Evolutionary conservation across 1,140 invertebrate genomes (phyloP).

Genomic region (Drosophila leontia): DNA sequence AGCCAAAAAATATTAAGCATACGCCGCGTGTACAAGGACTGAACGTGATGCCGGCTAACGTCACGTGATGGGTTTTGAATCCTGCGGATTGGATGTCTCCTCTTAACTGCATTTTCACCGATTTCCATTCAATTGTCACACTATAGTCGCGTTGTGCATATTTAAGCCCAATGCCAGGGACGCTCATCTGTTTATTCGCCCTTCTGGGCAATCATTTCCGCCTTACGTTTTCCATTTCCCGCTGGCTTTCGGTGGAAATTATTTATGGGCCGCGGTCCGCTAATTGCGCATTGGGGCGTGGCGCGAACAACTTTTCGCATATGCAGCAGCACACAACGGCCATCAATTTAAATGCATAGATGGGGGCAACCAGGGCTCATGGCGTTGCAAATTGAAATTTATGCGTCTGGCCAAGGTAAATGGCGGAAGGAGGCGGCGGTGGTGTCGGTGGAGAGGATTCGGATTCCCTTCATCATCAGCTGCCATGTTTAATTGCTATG

Average conservation of each 20-base stretch:
- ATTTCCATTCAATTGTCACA: conserved; percentile 38
- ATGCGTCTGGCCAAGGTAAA: conserved; percentile 58
- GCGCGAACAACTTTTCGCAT: conserved; percentile 70
- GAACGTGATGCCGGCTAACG: conserved; percentile 40
- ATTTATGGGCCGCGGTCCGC: conserved; percentile 66
- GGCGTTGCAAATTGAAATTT: conserved; percentile 76
- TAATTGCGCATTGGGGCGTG: conserved; percentile 72
- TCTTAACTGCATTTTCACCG: conserved; percentile 18
- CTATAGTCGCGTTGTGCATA: conserved; percentile 36
- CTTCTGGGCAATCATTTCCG: conserved; percentile 67
- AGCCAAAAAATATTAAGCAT: conserved; percentile 32
- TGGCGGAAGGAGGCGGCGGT: not conserved
- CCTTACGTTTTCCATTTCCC: conserved; percentile 51
- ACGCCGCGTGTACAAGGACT: conserved; percentile 18
- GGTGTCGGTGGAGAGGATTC: not conserved
- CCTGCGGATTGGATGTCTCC: not conserved
- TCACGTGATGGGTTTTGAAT: conserved; percentile 29
- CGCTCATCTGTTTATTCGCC: conserved; percentile 32
- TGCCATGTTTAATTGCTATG: conserved; percentile 53
- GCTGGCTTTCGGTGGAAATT: conserved; percentile 42
- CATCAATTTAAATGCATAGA: conserved; percentile 59
- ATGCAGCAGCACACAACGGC: conserved; percentile 35
- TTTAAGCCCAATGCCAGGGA: conserved; percentile 40
- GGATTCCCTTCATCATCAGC: conserved; percentile 42
- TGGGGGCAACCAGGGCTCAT: not conserved